Base-by-base conservation (phyloP, 2,888 invertebrate species). In the Sialis fuliginosa region DNA sequence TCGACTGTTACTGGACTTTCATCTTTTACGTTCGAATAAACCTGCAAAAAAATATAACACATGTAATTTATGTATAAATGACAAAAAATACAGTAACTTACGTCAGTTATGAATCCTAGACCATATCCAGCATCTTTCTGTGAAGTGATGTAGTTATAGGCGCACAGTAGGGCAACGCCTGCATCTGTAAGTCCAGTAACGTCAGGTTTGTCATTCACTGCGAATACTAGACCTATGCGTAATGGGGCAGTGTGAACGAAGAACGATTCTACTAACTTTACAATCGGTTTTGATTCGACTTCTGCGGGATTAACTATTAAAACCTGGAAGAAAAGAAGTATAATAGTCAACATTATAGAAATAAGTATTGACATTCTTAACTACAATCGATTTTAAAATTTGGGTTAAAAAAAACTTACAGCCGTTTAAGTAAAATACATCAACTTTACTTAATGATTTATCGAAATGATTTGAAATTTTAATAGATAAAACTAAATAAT, bases 211-310 rank as follows among this genome's bases (percentile, higher is more conserved):
- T 74, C 69, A 50, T 77, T 73, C 5, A 76, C 76, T 35, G 79
- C 71, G 51, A 96, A 81, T 2, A 95, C 84, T 33, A 97, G 59
- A 2, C 96, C 97, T 35, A 97, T 77, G 50, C 93, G 76, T 42
- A 86, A 72, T 0, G 97, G 96, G 5, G 93, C 91, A 49, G 83
- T 81, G 63, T 97, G 93, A 42, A 86, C 76, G 49, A 89, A 79
- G 59, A 98, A 81, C 0, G 93, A 90, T 67, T 96, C 91, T 0
- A 88, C 82, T 54, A 95, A 71, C 60, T 86, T 84, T 12, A 98
- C 67, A 7, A 96, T 68, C 30, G 82, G 79, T 39, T 76, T 74
- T 0, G 83, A 74, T 9, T 73, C 67, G 5, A 71, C 62, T 9
- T 79, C 77, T 1, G 84, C 69, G 0, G 96, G 95, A 67, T 97